Base-by-base conservation (phyloP, 2,888 invertebrate species). In the Sarcophaga subvicina region DNA sequence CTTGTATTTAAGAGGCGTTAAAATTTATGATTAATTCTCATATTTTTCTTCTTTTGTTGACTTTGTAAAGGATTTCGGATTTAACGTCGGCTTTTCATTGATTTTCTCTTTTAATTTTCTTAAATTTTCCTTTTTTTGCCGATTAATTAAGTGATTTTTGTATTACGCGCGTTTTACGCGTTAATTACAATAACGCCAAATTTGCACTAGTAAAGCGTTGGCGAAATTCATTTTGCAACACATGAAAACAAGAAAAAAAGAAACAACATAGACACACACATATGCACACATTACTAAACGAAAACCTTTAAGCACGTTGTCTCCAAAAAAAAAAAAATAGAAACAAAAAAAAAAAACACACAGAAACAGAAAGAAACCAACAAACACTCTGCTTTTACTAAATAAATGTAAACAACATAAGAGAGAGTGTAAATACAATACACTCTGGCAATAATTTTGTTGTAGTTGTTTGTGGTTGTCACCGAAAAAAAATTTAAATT, bases 181-280 rank as follows among this genome's bases (percentile, higher is more conserved):
- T 82, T 85, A 85, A 87, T 88, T 79, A 82, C 85, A 85, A 87
- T 87, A 88, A 88, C 85, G 88, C 80, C 83, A 69, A 88, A 83
- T 82, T 47, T 83, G 83, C 86, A 88, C 88, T 88, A 88, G 88
- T 88, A 88, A 85, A 85, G 86, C 85, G 86, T 86, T 86, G 86
- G 80, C 83, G 88, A 83, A 83, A 82, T 87, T 80, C 69, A 73
- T 82, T 86, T 86, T 85, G 62, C 12, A 11, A 87, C 80, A 84
- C 78, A 79, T 88, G 83, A 80, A 27, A 27, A 76, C 25, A 75
- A 81, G 59, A 62, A 49, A 17, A 62, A 76, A 49, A 63, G 20
- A 63, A 76, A 78, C 64, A 67, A 69, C 76, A 76, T 72, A n/a
- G 8, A 49, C 25, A 10, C 72, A 37, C 63, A 73, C 45, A n/a